A percentile compares a stretch with the other conserved stretches of the same genome.
phyloP scores from a whole-genome alignment of 2,113 vertebrate genomes.

The Arenaria interpres region DNA sequence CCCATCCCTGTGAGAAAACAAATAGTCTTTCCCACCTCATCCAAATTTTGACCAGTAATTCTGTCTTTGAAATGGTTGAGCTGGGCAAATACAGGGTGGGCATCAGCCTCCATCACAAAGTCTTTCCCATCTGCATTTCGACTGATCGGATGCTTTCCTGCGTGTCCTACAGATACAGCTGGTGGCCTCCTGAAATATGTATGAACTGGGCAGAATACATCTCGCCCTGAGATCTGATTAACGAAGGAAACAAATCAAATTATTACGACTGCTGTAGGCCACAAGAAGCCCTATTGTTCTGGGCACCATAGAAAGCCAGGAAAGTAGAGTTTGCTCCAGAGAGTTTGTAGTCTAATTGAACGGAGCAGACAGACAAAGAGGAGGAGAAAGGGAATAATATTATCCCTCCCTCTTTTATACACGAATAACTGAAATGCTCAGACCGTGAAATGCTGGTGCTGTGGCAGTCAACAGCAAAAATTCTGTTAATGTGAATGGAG shows the following conservation, averaged over 20 bases:
- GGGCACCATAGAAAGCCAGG: not conserved
- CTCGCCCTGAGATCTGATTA: not conserved
- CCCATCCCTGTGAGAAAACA: not conserved
- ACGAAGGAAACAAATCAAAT: not conserved
- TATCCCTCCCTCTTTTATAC: not conserved
- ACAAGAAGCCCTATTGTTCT: not conserved
- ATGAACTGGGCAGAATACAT: not conserved
- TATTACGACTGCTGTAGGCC: not conserved
- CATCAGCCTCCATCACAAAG: not conserved
- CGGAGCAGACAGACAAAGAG: conserved; percentile 11
- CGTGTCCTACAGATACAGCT: not conserved
- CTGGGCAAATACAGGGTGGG: not conserved
- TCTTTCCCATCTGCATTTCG: not conserved
- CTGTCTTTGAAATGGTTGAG: not conserved
- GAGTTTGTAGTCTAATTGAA: not conserved
- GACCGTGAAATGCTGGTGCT: conserved; percentile 12
- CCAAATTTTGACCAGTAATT: not conserved
- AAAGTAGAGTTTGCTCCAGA: not conserved
- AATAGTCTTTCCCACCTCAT: not conserved
- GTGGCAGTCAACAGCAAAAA: not conserved
- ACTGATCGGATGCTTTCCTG: not conserved
- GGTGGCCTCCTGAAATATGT: not conserved
- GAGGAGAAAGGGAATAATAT: conserved; percentile 1
- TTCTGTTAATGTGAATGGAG: not conserved
- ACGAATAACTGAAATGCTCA: conserved; percentile 35